Conservation (phyloP, 2,113 vertebrate species). For the Boulengeromyrus knoepffleri region DNA sequence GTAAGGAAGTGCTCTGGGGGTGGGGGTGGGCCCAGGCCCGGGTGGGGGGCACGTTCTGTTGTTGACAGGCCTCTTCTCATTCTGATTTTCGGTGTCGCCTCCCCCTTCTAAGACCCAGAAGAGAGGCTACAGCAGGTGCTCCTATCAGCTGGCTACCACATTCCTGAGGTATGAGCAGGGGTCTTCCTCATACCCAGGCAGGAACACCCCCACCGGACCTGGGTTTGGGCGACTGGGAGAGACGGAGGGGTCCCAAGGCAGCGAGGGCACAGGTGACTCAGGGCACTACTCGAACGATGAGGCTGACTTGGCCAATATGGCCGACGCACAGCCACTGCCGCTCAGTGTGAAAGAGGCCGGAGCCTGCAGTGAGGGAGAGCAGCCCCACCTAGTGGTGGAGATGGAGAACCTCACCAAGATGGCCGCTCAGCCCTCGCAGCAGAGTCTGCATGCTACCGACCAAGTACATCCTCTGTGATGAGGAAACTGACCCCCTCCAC, state of each 20-base stretch:
- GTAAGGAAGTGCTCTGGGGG: constrained; percentile 53
- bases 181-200: constrained; percentile 43
- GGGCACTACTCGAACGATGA: constrained; percentile 85
- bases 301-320: constrained; percentile 63
- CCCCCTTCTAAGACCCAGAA: constrained; percentile 52
- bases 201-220: constrained; percentile 46
- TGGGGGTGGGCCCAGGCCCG: background rate
- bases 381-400: constrained; percentile 37
- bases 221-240: constrained; percentile 51
- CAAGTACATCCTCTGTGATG: constrained; percentile 25
- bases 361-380: constrained; percentile 21
- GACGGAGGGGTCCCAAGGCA: constrained; percentile 76
- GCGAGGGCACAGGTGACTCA: constrained; percentile 82
- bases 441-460: constrained; percentile 32
- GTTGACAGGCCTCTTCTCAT: background rate
- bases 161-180: constrained; percentile 53
- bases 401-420: constrained; percentile 27
- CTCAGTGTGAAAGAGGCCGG: background rate
- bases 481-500: background rate
- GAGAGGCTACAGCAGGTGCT: constrained; percentile 49
- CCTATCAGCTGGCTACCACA: constrained; percentile 67
- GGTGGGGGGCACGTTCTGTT: background rate
- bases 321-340: constrained; percentile 33
- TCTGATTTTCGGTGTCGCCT: background rate
- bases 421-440: background rate